Evolutionary conservation across 1,140 invertebrate species (phyloP), one percentile per base, ranked within the genome.

Genomic region (Drosophila sturtevanti): DNA sequence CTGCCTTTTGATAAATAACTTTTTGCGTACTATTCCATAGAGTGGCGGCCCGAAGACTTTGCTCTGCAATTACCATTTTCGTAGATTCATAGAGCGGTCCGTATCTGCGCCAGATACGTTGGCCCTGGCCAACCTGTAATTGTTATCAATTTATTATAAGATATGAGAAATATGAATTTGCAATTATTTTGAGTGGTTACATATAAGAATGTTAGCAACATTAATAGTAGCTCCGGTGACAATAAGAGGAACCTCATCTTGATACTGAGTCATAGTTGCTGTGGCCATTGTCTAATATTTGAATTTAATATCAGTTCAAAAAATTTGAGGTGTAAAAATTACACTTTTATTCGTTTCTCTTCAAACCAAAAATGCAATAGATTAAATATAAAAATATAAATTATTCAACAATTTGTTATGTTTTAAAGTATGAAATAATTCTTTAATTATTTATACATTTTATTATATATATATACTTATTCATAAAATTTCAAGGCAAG

Each of bases 81-180:
- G 78, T 75, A n/a, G 77, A 71, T 51, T 80, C 77, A 44, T 80
- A 81, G 14, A 81, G 78, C 6, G 78, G 77, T 4, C 78, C 77
- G 58, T 76, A 24, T 6, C 61, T 61, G 0, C 62, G 48, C 74
- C 62, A 78, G 31, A 60, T 60, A 18, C 74, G 48, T 52, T 54
- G 37, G 6, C 35, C 0, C 14, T 31, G 41, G 2, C 35, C 58
- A 11, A 18, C n/a, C 73, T 77, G 65, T n/a, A 16, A 5, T 1
- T 4, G 1, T 21, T 41, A 6, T 10, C 34, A 21, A 60, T 10
- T 35, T 18, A 27, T 51, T 6, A 27, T 11, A 24, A 48, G 12
- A 37, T 18, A 6, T 9, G 18, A 14, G 10, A 35, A 34, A 27
- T 24, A 18, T 10, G 27, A 9, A n/a, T 4, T 51, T 2, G 0